Conservation (phyloP, 1,140 invertebrate species). For the Ceratoteleas bidentatus region DNA sequence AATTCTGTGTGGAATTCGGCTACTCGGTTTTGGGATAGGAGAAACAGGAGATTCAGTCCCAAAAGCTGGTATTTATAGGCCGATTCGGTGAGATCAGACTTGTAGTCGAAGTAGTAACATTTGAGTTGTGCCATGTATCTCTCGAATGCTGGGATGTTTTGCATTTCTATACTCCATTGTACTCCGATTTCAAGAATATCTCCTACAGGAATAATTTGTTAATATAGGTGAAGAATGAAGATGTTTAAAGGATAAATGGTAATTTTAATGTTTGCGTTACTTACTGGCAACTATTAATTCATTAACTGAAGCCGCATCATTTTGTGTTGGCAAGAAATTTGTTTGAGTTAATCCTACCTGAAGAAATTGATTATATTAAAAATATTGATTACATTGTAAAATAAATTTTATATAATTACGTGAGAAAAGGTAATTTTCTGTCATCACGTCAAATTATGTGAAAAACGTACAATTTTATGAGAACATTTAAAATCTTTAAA, state of each 20-base stretch:
- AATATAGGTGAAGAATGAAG: slow-evolving; percentile 9
- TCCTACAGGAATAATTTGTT: slow-evolving; percentile 75
- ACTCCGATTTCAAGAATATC: slow-evolving; percentile 98
- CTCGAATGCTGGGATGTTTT: slow-evolving; percentile 97
- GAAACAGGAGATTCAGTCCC: slow-evolving; percentile 96
- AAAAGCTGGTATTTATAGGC: slow-evolving; percentile 97
- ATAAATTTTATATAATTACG: no score
- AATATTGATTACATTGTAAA: no score
- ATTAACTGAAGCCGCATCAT: slow-evolving; percentile 89
- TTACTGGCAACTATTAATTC: slow-evolving; percentile 93
- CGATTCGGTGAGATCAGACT: slow-evolving; percentile 94
- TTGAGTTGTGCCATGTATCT: slow-evolving; percentile 98
- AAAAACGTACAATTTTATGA: no score
- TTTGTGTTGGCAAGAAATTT: slow-evolving; percentile 93
- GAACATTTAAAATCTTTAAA: no score
- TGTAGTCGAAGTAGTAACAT: slow-evolving; percentile 98
- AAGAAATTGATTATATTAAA: slow-evolving; percentile 47
- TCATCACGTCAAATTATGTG: no score
- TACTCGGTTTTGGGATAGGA: slow-evolving; percentile 97
- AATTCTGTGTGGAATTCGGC: slow-evolving; percentile 99
- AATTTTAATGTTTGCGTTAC: slow-evolving; percentile 69
- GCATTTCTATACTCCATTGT: slow-evolving; percentile 94
- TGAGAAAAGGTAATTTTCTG: no score
- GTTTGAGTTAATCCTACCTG: slow-evolving; percentile 92
- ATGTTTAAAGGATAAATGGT: no score